phyloP scores from a whole-genome alignment of 2,113 vertebrate genomes.

The Saguinus imperator region DNA sequence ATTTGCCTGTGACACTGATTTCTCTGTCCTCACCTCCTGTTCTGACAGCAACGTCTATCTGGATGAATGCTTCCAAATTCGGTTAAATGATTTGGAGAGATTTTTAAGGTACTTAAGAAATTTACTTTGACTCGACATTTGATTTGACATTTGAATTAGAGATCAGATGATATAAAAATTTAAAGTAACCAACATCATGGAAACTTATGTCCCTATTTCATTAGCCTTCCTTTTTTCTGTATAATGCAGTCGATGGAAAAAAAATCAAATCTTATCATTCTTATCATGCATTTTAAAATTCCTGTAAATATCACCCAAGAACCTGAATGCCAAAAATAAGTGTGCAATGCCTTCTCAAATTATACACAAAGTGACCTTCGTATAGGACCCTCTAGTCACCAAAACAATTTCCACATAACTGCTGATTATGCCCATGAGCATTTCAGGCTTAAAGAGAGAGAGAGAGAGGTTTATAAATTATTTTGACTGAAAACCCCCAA shows the following conservation, averaged over 20 bases:
- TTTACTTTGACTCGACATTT: conserved; percentile 56
- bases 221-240: neutral
- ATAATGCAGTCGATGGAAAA: neutral
- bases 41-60: neutral
- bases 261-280: conserved; percentile 51
- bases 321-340: conserved; percentile 55
- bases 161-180: conserved; percentile 47
- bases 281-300: conserved; percentile 70
- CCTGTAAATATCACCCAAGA: conserved; percentile 66
- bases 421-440: conserved; percentile 53
- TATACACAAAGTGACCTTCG: conserved; percentile 71
- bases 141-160: conserved; percentile 9
- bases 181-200: conserved; percentile 3
- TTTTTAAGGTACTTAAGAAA: conserved; percentile 40
- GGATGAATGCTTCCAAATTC: neutral
- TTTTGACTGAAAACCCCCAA: conserved; percentile 71
- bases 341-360: conserved; percentile 23
- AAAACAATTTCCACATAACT: conserved; percentile 62
- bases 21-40: neutral
- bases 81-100: neutral
- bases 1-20: neutral
- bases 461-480: conserved; percentile 72
- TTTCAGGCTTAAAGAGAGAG: neutral
- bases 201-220: neutral
- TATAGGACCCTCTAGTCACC: conserved; percentile 2